Evolutionary conservation across 1,140 invertebrate species (phyloP), one percentile per base, ranked within the genome.

Genomic region (Caerostris darwini): DNA sequence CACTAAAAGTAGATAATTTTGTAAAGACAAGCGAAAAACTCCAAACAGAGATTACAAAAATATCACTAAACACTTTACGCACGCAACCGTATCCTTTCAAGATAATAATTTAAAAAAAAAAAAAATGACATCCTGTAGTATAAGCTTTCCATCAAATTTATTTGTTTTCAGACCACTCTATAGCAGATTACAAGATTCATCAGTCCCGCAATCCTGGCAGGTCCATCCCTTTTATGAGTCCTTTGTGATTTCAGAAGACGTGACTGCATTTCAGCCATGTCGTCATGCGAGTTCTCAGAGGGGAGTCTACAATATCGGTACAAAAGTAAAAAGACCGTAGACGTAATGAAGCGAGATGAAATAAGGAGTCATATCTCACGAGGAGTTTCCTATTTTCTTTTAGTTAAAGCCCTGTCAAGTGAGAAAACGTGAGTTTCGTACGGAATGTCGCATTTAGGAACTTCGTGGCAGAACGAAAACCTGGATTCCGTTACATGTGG

Each of bases 321-420:
- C 34, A 50, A 7, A 34, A 77, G 71, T 53, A 77, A 50, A 77
- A 50, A 53, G 12, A 77, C 69, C 19, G 12, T 50, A 34, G 69
- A 34, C 17, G 7, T 34, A 77, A 77, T 77, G 69, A 77, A 77
- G 50, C 8, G 69, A 77, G 34, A 50, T 12, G 69, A 34, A 77
- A 34, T 77, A 77, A 77, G 69, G 69, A 77, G 69, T 50, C 50
- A 77, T 77, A 53, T 77, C 69, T 77, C 69, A 69, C 67, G 67
- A 69, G n/a, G 34, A n/a, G 67, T 19, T 77, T 12, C 19, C 7
- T 53, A 50, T 77, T 77, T 77, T 77, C 69, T 77, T 77, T 77
- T 77, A 77, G 34, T 77, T 12, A 77, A 77, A 77, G 69, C 69
- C 69, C 34, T 77, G 69, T 77, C 69, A 77, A 10, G 10, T 50